Base-by-base conservation (phyloP, 2,113 vertebrate species). In the Enhydra lutris region DNA sequence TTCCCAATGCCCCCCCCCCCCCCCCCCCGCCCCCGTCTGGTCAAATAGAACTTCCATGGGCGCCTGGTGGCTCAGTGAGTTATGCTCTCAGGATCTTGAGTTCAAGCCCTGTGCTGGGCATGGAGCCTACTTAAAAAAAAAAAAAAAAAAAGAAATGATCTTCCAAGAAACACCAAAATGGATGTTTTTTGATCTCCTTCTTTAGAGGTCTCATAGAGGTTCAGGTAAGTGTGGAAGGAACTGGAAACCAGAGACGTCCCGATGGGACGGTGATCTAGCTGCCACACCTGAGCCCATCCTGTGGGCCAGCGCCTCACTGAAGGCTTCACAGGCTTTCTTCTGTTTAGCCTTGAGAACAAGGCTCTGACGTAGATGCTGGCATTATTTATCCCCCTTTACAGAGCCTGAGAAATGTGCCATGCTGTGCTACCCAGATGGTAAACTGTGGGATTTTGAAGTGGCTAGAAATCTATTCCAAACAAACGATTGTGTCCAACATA, bases 401-500 rank as follows among this genome's bases (percentile, higher is more conserved):
- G 52, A 73, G 20, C 12, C 39, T 36, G 9, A 55, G 39, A 23
- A 73, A 69, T 21, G 31, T 4, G 26, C 21, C 29, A 0, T 31
- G n/a, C n/a, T 18, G 1, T 88, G 74, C 69, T 63, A 18, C 84
- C 63, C 0, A 2, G 52, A 21, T n/a, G 52, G 9, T 80, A 6
- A 85, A 71, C 29, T 82, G 23, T 23, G 18, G 55, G 55, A 63
- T 78, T 98, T 45, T 89, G 20, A 87, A 82, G 57, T 45, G 63
- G 17, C 52, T 92, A 67, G 74, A 45, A 80, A 50, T 63, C 80
- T 18, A 42, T 88, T 80, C 74, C 42, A 73, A 45, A 26, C 59
- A 42, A 71, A 31, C 39, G 12, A 6, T 61, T 67, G 5, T 24
- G 6, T 71, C n/a, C 79, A 42, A 34, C 24, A 1, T 80, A 34